These are phyloP conservation scores for Epistrophe eligans DNA, from an alignment of 2,888 invertebrate species.

Conservation along the genomic window DNA sequence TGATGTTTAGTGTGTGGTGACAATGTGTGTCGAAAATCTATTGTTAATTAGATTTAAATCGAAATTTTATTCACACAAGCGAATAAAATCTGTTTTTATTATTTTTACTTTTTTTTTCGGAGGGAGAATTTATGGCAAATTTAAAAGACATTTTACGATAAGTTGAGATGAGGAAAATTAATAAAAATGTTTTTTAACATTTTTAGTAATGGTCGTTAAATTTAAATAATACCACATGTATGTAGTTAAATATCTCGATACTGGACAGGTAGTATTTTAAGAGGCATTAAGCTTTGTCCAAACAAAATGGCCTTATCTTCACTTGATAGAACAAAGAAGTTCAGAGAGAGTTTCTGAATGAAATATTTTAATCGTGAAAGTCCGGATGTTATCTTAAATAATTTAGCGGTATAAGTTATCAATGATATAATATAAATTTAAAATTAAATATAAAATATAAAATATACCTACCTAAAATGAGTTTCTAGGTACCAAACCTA, in stretches of 20 bases:
- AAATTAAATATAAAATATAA: too few species aligned
- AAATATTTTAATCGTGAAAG: too few species aligned
- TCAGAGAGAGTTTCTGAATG: too few species aligned
- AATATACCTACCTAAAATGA: too few species aligned
- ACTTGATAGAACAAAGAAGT: too few species aligned
- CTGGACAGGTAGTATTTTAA: slow-evolving; percentile 9
- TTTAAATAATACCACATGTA: slow-evolving; percentile 1
- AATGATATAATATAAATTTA: too few species aligned
- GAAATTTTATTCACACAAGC: slow-evolving; percentile 57
- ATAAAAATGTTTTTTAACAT: slow-evolving; percentile 42
- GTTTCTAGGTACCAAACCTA: too few species aligned
- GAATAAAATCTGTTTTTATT: slow-evolving; percentile 30
- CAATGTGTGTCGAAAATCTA: slow-evolving; percentile 65
- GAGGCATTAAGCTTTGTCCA: slow-evolving; percentile 12
- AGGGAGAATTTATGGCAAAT: slow-evolving; percentile 60
- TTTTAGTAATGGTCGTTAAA: slow-evolving; percentile 51
- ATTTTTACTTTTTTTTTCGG: not conserved
- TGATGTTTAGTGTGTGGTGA: slow-evolving; percentile 41
- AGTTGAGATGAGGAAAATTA: slow-evolving; percentile 22
- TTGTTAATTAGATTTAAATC: slow-evolving; percentile 74
- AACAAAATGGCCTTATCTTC: slow-evolving; percentile 5
- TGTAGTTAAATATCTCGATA: not conserved
- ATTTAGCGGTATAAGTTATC: too few species aligned
- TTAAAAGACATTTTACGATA: slow-evolving; percentile 49
- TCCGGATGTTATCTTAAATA: too few species aligned